Base-by-base conservation (phyloP, 1,140 invertebrate genomes). In the Halesus radiatus region DNA sequence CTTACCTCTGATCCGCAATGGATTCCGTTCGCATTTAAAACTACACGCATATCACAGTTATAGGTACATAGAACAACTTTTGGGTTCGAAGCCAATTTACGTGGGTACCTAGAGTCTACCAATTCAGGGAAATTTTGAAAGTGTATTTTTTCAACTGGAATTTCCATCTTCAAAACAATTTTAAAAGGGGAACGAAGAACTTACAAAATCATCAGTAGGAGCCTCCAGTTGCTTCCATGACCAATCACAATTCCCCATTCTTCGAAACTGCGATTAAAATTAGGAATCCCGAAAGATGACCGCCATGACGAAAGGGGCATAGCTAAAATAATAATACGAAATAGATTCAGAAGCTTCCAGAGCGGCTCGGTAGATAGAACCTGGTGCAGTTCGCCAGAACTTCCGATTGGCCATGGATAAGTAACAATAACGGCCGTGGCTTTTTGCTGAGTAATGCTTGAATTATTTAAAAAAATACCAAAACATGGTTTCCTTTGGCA, bases 371-470 rank as follows among this genome's bases (percentile, higher is more conserved):
- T 56, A 54, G 72, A 18, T 50, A 53, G 37, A 1, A 10, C 7
- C 37, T 45, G 37, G 37, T 29, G n/a, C 75, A 50, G 62, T 77
- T 52, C 7, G 26, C 37, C 13, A 45, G 10, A 45, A 45, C 37
- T 45, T 58, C 75, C 20, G 50, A 77, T 77, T 77, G 29, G 77
- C 77, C 66, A 60, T 58, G 64, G 66, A 79, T 73, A 79, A 79
- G 77, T 45, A 18, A 23, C 15, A 72, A 22, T 32, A 72, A 66
- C 13, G 37, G 10, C 37, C 8, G 29, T 26, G 16, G n/a, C 26
- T 50, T 79, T 79, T 58, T 22, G 77, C 77, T 79, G 77, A 70
- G 20, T 77, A 64, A 77, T 68, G 32, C 29, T 4, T 6, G 23
- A 37, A 68, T 77, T 66, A 66, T 77, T 77, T 52, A 77, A 77